Evolutionary conservation across 2,888 invertebrate species (phyloP).

Genomic region (Oscheius myriophilus): DNA sequence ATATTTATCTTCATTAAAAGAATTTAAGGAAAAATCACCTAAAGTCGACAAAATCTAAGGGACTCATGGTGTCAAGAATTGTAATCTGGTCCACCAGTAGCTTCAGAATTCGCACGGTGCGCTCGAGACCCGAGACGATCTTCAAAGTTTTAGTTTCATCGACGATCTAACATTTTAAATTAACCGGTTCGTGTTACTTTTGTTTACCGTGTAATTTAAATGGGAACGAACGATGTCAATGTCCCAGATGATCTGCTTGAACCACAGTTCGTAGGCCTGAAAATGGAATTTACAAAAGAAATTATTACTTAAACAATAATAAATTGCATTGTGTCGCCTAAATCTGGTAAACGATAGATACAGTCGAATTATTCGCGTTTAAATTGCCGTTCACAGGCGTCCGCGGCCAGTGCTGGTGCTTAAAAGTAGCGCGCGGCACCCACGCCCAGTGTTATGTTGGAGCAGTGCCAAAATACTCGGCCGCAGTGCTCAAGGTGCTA

Average conservation of each 20-base stretch:
- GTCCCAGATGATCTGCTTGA: conserved; percentile 97
- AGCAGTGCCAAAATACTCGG: too few species aligned
- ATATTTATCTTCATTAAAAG: conserved; percentile 30
- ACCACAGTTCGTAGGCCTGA: conserved; percentile 92
- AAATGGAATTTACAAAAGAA: neutral
- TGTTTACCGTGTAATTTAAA: conserved; percentile 74
- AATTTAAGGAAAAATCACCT: conserved; percentile 69
- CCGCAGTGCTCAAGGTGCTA: too few species aligned
- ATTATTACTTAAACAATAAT: too few species aligned
- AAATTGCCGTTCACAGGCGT: too few species aligned
- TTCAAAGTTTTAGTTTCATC: conserved; percentile 92
- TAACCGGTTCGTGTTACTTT: neutral
- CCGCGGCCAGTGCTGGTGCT: too few species aligned
- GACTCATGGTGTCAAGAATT: conserved; percentile 98
- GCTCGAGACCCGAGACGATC: conserved; percentile 87
- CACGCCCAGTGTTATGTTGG: too few species aligned
- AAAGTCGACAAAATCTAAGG: conserved; percentile 97
- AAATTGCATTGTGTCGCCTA: too few species aligned
- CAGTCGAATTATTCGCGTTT: too few species aligned
- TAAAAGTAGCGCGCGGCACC: too few species aligned
- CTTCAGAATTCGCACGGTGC: conserved; percentile 89
- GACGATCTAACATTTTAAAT: conserved; percentile 75
- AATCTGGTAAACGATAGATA: neutral
- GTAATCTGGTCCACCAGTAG: conserved; percentile 94
- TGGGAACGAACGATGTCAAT: conserved; percentile 88